Percentiles rank a stretch among this genome's conserved stretches.
phyloP scores from a whole-genome alignment of 2,113 vertebrate genomes.

The Nothocercus julius region DNA sequence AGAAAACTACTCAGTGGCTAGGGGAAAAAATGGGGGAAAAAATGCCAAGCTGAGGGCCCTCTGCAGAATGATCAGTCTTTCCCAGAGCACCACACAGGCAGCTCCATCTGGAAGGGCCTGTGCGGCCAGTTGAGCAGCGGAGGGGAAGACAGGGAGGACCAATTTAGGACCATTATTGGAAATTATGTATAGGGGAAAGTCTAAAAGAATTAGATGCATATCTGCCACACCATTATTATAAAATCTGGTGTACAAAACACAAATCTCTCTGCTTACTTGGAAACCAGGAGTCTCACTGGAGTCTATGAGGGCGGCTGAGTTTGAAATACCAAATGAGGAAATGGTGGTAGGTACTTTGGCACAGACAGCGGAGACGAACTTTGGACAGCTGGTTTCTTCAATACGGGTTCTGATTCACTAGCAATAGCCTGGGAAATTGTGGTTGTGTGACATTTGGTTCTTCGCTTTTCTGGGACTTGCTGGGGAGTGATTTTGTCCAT shows the following conservation, averaged over 20 bases:
- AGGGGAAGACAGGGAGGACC: background rate
- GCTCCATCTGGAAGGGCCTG: background rate
- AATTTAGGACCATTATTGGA: background rate
- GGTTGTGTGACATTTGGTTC: background rate
- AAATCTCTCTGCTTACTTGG: background rate
- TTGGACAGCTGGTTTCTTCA: background rate
- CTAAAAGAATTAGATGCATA: background rate
- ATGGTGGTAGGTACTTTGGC: background rate
- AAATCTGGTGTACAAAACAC: background rate
- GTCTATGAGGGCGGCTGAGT: background rate
- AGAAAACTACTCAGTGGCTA: background rate
- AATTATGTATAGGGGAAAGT: background rate
- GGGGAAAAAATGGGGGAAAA: background rate
- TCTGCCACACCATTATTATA: background rate
- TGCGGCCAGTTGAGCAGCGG: background rate
- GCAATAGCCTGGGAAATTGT: background rate
- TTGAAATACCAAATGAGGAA: background rate
- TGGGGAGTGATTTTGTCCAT: background rate
- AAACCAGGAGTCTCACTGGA: background rate
- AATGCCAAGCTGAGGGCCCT: background rate
- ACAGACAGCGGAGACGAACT: background rate
- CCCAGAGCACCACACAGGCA: background rate
- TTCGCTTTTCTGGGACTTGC: background rate
- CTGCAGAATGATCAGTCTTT: background rate
- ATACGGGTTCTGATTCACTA: background rate